phyloP scores from a whole-genome alignment of 2,113 vertebrate genomes.

The Murina feae region DNA sequence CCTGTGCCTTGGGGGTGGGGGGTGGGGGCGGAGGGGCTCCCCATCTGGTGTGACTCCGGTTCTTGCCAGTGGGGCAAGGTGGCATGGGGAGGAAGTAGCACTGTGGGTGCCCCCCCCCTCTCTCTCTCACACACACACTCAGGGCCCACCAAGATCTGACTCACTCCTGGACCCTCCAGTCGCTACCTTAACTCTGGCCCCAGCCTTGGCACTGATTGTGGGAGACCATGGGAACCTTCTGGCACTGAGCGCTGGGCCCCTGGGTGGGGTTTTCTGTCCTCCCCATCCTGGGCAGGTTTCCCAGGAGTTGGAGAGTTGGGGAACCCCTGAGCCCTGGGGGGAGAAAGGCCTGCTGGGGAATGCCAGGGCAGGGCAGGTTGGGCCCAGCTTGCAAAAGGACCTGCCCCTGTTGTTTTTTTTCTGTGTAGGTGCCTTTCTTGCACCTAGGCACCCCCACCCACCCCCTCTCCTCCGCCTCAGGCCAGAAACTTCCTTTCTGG shows the following conservation, averaged over 20 bases:
- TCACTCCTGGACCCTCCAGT: background rate
- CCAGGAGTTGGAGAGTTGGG: background rate
- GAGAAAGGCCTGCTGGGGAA: background rate
- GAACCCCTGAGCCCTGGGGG: background rate
- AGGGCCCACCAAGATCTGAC: background rate
- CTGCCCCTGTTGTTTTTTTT: background rate
- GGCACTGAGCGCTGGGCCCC: background rate
- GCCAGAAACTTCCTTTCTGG: slow-evolving; percentile 48
- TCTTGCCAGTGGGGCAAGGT: background rate
- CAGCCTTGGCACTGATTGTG: background rate
- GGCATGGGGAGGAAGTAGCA: background rate
- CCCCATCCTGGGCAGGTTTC: background rate
- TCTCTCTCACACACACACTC: no score
- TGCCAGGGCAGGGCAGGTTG: background rate
- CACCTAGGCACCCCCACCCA: background rate
- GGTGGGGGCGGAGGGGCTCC: background rate
- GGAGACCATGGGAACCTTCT: background rate
- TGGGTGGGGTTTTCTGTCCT: background rate
- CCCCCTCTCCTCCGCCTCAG: background rate
- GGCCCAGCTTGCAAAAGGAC: background rate
- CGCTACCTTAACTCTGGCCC: background rate
- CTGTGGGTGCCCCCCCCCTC: background rate
- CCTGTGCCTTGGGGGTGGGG: background rate
- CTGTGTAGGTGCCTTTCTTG: background rate
- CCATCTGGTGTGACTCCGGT: background rate